Conservation (phyloP, 2,113 vertebrate genomes). For the Prietella phreatophila region DNA sequence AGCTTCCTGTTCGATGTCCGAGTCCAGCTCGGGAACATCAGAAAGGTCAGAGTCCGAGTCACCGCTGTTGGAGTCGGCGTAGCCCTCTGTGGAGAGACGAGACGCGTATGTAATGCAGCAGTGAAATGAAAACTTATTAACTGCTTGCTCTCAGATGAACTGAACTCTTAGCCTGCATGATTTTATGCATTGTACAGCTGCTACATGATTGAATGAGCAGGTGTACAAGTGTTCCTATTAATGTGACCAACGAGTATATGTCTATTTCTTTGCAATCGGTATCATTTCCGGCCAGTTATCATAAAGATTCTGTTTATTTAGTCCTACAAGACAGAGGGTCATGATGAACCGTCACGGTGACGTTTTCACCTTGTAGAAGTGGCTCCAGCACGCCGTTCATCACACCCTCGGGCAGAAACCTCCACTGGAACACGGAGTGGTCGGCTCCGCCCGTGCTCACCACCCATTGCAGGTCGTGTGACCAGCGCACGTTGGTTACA, state of each 20-base stretch:
- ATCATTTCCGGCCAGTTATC: background rate
- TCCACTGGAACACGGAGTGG: conserved; percentile 96
- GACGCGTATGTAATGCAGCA: background rate
- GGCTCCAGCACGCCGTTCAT: conserved; percentile 87
- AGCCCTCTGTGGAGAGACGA: conserved; percentile 76
- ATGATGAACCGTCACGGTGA: background rate
- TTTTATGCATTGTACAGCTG: background rate
- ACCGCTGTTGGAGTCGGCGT: conserved; percentile 90
- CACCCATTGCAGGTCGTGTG: conserved; percentile 93
- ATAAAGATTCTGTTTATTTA: background rate
- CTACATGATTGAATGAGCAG: background rate
- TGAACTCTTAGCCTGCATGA: background rate
- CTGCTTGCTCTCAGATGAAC: background rate
- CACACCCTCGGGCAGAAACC: conserved; percentile 90
- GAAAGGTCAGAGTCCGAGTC: conserved; percentile 95
- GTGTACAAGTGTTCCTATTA: background rate
- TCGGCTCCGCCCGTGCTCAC: conserved; percentile 93
- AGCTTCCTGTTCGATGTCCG: conserved; percentile 97
- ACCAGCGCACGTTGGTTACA: conserved; percentile 95
- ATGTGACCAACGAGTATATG: background rate
- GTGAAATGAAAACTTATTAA: background rate
- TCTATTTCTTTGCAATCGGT: background rate
- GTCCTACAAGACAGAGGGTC: background rate
- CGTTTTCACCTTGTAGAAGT: conserved; percentile 79
- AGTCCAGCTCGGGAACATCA: conserved; percentile 93